Percentiles rank a stretch among this genome's conserved stretches.
Evolutionary conservation across 53 echinoderm and acorn worm species (phyloP).

Genomic region (Crossaster papposus): DNA sequence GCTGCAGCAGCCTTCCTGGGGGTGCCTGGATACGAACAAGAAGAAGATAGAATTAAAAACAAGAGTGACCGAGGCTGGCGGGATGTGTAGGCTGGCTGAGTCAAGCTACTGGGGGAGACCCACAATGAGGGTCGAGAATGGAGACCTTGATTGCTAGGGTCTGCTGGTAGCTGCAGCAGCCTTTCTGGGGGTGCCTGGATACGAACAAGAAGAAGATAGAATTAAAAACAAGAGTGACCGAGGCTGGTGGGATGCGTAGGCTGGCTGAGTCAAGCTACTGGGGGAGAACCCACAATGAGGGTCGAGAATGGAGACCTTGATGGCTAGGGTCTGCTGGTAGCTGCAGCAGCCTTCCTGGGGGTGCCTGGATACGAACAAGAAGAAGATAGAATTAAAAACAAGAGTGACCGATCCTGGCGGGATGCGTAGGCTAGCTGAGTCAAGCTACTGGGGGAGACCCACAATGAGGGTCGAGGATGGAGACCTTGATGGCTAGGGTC

Average conservation of each 20-base stretch:
- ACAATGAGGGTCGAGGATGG: no score
- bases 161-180: constrained; percentile 80
- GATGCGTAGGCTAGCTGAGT: no score
- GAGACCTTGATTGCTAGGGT: constrained; percentile 68
- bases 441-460: no score
- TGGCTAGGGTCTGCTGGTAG: constrained; percentile 74
- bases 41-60: neutral
- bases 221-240: neutral
- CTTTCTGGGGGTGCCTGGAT: constrained; percentile 70
- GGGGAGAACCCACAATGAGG: no score
- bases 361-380: constrained; percentile 51
- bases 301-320: constrained; percentile 46
- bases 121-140: no score
- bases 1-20: constrained; percentile 71
- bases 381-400: neutral
- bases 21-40: constrained; percentile 60
- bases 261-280: no score
- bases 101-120: no score
- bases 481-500: constrained; percentile 69
- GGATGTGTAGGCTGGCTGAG: no score
- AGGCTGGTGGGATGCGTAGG: no score
- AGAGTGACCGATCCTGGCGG: neutral
- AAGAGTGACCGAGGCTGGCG: neutral
- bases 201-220: neutral
- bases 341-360: constrained; percentile 75